These are phyloP conservation scores for Luehdorfia chinensis DNA, from an alignment of 1,140 invertebrate species.

Conservation along the genomic window DNA sequence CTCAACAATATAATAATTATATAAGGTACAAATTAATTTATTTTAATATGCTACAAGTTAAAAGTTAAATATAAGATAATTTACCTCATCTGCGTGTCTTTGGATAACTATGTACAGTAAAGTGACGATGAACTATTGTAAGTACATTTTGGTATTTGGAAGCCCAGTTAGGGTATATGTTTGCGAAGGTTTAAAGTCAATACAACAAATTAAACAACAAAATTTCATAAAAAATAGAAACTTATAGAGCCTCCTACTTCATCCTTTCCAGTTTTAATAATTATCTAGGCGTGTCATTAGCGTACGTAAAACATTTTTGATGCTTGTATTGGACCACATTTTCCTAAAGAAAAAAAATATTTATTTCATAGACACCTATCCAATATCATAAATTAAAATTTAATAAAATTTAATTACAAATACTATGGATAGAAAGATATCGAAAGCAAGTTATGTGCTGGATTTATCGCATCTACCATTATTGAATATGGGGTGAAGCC, in stretches of 20 bases:
- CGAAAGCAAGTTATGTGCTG: background rate
- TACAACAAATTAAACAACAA: conserved; percentile 1
- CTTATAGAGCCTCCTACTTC: background rate
- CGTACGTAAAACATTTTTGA: conserved; percentile 4
- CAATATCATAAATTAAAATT: conserved; percentile 10
- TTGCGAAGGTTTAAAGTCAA: conserved; percentile 9
- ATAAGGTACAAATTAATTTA: conserved; percentile 11
- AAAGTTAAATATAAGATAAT: conserved; percentile 16
- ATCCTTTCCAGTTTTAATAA: background rate
- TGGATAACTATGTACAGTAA: conserved; percentile 16
- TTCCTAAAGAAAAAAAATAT: conserved; percentile 11
- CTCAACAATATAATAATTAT: conserved; percentile 8
- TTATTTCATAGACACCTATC: conserved; percentile 9
- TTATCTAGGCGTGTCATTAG: conserved; percentile 9
- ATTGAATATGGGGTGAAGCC: background rate
- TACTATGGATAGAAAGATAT: conserved; percentile 15
- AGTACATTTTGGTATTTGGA: conserved; percentile 19
- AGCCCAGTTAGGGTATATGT: conserved; percentile 17
- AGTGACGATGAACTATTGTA: conserved; percentile 10
- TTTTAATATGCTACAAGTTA: conserved; percentile 8
- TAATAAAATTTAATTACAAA: conserved; percentile 14
- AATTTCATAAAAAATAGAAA: conserved; percentile 14
- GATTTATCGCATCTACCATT: conserved; percentile 1
- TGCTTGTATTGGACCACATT: conserved; percentile 16
- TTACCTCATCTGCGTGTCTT: conserved; percentile 13